Percentiles rank a stretch among this genome's conserved stretches.
Conservation (phyloP, 2,797 vertebrate genomes). For the Leptodactylus fallax region DNA sequence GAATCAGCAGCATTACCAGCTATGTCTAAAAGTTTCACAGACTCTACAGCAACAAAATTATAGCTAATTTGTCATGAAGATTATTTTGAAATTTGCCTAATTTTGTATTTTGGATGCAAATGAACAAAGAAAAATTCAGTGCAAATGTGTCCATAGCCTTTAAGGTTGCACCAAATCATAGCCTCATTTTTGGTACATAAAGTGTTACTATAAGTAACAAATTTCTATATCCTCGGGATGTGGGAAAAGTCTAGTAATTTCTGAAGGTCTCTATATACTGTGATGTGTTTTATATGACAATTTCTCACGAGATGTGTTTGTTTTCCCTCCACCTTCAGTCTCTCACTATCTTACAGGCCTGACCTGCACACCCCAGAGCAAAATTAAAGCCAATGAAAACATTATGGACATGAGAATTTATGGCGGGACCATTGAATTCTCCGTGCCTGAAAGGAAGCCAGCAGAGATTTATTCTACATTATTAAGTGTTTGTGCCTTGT, state of each 20-base stretch:
- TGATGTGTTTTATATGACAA: slow-evolving; percentile 34
- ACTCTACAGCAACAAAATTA: neutral
- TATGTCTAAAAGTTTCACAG: neutral
- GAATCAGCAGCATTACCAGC: neutral
- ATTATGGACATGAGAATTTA: slow-evolving; percentile 62
- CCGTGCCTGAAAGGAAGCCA: slow-evolving; percentile 61
- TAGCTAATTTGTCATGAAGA: neutral
- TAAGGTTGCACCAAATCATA: neutral
- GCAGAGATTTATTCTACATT: slow-evolving; percentile 63
- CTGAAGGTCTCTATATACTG: neutral
- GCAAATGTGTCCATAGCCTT: no score
- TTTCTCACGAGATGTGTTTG: slow-evolving; percentile 44
- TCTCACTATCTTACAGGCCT: slow-evolving; percentile 41
- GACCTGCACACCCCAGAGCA: slow-evolving; percentile 55
- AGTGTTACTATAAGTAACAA: neutral
- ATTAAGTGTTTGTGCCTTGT: slow-evolving; percentile 65
- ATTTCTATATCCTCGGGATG: slow-evolving; percentile 7
- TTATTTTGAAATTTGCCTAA: neutral
- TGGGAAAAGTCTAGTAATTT: neutral
- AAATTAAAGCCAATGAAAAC: slow-evolving; percentile 65
- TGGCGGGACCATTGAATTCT: slow-evolving; percentile 56
- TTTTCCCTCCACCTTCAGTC: slow-evolving; percentile 46
- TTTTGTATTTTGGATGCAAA: neutral
- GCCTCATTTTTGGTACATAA: neutral
- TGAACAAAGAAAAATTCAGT: neutral